Conservation (phyloP, 2,888 invertebrate species). For the Pedicia rivosa region DNA sequence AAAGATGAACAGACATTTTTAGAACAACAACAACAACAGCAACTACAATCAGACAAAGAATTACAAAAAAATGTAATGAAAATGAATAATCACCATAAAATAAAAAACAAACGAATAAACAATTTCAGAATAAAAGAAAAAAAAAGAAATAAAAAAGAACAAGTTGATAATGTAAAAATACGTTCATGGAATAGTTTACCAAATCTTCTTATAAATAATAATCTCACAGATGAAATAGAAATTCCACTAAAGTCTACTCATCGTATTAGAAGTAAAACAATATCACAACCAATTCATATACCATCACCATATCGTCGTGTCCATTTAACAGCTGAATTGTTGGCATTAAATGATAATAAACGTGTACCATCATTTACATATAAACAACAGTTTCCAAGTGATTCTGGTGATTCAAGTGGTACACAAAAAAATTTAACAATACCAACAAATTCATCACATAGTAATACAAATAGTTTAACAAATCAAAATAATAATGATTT, state of each 20-base stretch:
- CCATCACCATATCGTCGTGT: not conserved
- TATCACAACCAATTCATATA: constrained; percentile 22
- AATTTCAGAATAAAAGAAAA: no score
- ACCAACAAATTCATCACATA: not conserved
- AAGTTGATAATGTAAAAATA: constrained; percentile 17
- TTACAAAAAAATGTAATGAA: no score
- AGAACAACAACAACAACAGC: no score
- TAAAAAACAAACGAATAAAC: not conserved
- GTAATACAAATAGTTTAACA: no score
- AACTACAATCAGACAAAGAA: no score
- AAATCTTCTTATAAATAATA: constrained; percentile 19
- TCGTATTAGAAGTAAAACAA: constrained; percentile 16
- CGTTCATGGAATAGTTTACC: constrained; percentile 32
- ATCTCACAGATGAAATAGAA: constrained; percentile 8
- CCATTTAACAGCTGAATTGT: not conserved
- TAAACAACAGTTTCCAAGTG: not conserved
- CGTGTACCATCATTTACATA: constrained; percentile 15
- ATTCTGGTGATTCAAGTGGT: no score
- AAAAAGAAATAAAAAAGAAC: not conserved
- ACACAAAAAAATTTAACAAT: not conserved
- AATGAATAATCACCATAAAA: not conserved
- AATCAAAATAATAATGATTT: not conserved
- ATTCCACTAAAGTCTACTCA: not conserved
- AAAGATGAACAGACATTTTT: no score
- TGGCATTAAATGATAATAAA: constrained; percentile 1